Evolutionary conservation across 2,888 invertebrate genomes (phyloP).

Genomic region (Flexamia atlantica): DNA sequence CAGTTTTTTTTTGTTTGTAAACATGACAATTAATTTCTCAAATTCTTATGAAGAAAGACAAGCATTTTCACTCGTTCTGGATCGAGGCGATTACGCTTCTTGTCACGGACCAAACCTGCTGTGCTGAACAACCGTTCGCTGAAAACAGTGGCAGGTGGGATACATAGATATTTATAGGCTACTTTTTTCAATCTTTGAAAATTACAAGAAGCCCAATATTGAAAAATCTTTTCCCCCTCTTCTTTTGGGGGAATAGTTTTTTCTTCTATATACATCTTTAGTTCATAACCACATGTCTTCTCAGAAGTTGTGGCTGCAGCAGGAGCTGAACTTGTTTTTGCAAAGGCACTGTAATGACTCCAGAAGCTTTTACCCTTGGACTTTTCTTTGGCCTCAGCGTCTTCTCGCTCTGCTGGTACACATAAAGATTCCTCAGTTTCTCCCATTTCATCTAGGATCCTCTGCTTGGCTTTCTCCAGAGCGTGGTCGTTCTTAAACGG

Average conservation of each 20-base stretch:
- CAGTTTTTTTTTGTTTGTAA: too few relatives aligned
- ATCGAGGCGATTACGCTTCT: constrained; percentile 17
- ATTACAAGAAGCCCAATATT: not conserved
- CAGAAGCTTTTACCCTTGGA: not conserved
- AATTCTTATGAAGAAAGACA: constrained; percentile 20
- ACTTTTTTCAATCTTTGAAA: constrained; percentile 22
- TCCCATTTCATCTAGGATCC: not conserved
- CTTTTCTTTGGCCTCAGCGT: not conserved
- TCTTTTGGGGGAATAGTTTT: not conserved
- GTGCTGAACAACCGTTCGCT: constrained; percentile 36
- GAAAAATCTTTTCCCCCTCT: not conserved
- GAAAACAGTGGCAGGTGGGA: constrained; percentile 21
- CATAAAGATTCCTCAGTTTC: not conserved
- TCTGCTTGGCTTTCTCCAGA: constrained; percentile 11
- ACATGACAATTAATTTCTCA: too few relatives aligned
- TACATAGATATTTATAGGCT: constrained; percentile 17
- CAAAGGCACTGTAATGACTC: constrained; percentile 11
- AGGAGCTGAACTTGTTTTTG: constrained; percentile 12
- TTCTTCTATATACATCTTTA: constrained; percentile 12
- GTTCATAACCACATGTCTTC: not conserved
- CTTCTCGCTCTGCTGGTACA: not conserved
- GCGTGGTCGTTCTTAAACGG: not conserved
- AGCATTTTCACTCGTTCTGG: constrained; percentile 50
- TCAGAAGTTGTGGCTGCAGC: not conserved
- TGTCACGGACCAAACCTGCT: constrained; percentile 9